phyloP scores from a whole-genome alignment of 2,797 vertebrate genomes.

The Philypnodon macrostomus region DNA sequence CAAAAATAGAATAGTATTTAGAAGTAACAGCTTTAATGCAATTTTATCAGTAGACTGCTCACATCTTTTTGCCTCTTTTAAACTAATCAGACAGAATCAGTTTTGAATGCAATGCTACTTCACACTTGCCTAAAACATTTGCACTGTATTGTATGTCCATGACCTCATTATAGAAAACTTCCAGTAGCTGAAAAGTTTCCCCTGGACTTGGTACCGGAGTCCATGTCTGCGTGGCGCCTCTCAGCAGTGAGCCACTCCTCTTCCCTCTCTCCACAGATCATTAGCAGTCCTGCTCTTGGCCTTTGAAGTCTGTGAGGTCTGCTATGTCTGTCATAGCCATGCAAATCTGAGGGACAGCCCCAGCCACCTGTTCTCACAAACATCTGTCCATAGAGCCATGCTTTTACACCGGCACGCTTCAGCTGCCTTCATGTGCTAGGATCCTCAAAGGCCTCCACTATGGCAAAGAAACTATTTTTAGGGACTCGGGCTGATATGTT shows the following conservation, averaged over 20 bases:
- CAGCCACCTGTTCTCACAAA: constrained; percentile 76
- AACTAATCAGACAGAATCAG: no score
- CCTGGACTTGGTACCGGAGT: constrained; percentile 39
- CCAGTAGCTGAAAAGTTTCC: constrained; percentile 46
- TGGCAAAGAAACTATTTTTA: constrained; percentile 65
- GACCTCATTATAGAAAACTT: constrained; percentile 51
- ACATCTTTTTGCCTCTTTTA: no score
- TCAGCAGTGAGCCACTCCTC: constrained; percentile 47
- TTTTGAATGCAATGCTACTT: no score
- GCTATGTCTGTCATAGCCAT: constrained; percentile 75
- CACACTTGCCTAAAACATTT: no score
- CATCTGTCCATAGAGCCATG: constrained; percentile 72
- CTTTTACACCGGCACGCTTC: constrained; percentile 51
- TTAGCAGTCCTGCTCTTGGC: constrained; percentile 65
- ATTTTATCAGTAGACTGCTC: no score
- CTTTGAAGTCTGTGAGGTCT: constrained; percentile 78
- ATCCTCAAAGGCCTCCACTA: constrained; percentile 63
- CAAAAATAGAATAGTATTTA: no score
- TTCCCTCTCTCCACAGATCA: constrained; percentile 72
- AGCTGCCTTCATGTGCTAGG: constrained; percentile 64
- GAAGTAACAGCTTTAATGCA: no score
- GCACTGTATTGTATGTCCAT: constrained; percentile 33
- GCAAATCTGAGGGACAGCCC: constrained; percentile 77
- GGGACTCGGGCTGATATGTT: constrained; percentile 49
- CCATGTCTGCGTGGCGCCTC: constrained; percentile 51